Percentiles rank a stretch among this genome's conserved stretches.
Evolutionary conservation across 1,140 invertebrate species (phyloP).

Genomic region (Psix sp.): DNA sequence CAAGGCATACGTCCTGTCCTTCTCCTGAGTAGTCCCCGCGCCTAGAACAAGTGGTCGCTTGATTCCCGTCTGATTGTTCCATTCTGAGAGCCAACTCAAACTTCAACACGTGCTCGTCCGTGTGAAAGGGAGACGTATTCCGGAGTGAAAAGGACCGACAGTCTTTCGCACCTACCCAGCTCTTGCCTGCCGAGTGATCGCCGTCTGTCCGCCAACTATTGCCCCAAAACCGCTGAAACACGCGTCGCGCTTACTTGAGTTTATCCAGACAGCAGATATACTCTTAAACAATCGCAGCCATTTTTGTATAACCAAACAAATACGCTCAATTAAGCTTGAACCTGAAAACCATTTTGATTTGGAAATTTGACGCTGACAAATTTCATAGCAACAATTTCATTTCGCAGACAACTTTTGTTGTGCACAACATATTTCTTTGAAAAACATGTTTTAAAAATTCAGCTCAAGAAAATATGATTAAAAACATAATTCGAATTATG

Average conservation of each 20-base stretch:
- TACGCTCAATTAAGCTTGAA: too few species aligned
- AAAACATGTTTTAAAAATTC: too few species aligned
- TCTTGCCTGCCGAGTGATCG: slow-evolving; percentile 48
- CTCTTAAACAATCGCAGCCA: too few species aligned
- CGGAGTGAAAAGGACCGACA: slow-evolving; percentile 24
- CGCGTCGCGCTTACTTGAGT: slow-evolving; percentile 37
- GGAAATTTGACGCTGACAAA: too few species aligned
- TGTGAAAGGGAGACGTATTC: slow-evolving; percentile 53
- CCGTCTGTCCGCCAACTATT: slow-evolving; percentile 39
- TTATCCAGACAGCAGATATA: neutral
- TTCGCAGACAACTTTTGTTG: too few species aligned
- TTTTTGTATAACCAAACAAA: too few species aligned
- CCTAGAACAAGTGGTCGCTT: slow-evolving; percentile 76
- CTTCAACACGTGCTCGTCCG: slow-evolving; percentile 57
- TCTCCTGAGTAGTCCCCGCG: slow-evolving; percentile 69
- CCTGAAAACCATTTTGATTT: too few species aligned
- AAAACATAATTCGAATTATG: too few species aligned
- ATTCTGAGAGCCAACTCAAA: slow-evolving; percentile 71
- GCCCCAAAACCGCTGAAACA: slow-evolving; percentile 46
- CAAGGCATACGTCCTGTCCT: slow-evolving; percentile 38
- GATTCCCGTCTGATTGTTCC: slow-evolving; percentile 77
- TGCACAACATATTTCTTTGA: too few species aligned
- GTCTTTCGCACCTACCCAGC: slow-evolving; percentile 52
- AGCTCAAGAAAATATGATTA: too few species aligned
- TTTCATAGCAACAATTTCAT: too few species aligned